Evolutionary conservation across 2,797 vertebrate species (phyloP), one percentile per base, ranked within the genome.

Genomic region (Geotrypetes seraphini): DNA sequence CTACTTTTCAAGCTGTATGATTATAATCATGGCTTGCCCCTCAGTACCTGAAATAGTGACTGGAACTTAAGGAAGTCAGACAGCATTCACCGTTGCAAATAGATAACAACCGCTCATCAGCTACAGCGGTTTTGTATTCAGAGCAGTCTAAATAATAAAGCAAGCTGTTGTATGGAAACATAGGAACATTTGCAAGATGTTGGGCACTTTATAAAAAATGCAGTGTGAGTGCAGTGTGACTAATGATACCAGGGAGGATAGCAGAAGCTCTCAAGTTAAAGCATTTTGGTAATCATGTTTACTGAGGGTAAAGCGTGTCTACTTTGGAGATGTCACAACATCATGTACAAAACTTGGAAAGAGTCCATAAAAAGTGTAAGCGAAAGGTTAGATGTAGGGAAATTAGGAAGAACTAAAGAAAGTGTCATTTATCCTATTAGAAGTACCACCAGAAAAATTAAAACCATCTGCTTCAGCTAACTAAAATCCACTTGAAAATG

Each of bases 321-420:
- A 68, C 77, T 69, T 78, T 78, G 81, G 81, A 83, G 76, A 81
- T 83, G 78, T 81, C 80, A 83, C 81, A 84, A 79, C 78, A 81
- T 2, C 21, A 68, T 43, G 68, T 37, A 53, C 66, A 44, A 60
- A 64, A 71, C 63, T 69, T 68, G 65, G 73, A 78, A 71, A 50
- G 74, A 58, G 65, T 81, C 72, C 50, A 57, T 33, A 65, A 57
- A 63, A 64, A 47, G 66, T 66, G 63, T 60, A 61, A 71, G 61
- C 65, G 63, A 46, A 62, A 64, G 58, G 50, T 47, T 62, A 69
- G 71, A 72, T 61, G 61, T 52, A 69, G 36, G 32, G 47, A 47
- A 47, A 40, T 47, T 33, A 40, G 31, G 33, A 47, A 31, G 75
- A 71, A 69, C 71, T 69, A 69, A 75, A 64, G 56, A 60, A 79